These are phyloP conservation scores for Hoplostethus mediterraneus DNA, from an alignment of 2,797 vertebrate genomes.

Conservation along the genomic window DNA sequence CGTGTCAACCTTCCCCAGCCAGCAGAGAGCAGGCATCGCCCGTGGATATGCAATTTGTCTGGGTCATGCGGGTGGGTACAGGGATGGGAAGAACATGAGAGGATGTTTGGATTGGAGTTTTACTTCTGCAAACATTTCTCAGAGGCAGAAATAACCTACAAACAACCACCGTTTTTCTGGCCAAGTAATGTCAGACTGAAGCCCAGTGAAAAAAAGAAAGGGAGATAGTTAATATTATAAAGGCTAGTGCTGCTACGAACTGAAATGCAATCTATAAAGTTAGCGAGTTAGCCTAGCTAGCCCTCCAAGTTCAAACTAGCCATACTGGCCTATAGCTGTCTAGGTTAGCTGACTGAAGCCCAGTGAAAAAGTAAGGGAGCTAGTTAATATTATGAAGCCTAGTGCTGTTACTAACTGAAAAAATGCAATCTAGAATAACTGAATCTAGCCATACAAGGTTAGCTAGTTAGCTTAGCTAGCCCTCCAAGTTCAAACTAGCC, in stretches of 20 bases:
- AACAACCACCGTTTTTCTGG: neutral
- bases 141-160: neutral
- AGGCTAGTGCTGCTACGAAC: too few species aligned
- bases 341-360: too few species aligned
- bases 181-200: neutral
- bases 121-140: neutral
- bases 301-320: too few species aligned
- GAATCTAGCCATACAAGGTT: too few species aligned
- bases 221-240: too few species aligned
- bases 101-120: slow-evolving; percentile 7
- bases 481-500: too few species aligned
- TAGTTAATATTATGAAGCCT: neutral
- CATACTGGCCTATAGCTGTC: too few species aligned
- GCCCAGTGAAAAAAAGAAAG: too few species aligned
- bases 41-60: slow-evolving; percentile 60
- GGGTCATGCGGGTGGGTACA: slow-evolving; percentile 22
- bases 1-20: slow-evolving; percentile 58
- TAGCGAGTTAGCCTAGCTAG: neutral
- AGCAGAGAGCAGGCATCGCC: slow-evolving; percentile 35
- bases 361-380: too few species aligned
- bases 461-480: neutral
- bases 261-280: too few species aligned
- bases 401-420: neutral
- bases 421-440: too few species aligned
- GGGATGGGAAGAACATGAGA: slow-evolving; percentile 18